Base-by-base conservation (phyloP, 35 echinoderm and acorn worm species). In the Amphiura filiformis region DNA sequence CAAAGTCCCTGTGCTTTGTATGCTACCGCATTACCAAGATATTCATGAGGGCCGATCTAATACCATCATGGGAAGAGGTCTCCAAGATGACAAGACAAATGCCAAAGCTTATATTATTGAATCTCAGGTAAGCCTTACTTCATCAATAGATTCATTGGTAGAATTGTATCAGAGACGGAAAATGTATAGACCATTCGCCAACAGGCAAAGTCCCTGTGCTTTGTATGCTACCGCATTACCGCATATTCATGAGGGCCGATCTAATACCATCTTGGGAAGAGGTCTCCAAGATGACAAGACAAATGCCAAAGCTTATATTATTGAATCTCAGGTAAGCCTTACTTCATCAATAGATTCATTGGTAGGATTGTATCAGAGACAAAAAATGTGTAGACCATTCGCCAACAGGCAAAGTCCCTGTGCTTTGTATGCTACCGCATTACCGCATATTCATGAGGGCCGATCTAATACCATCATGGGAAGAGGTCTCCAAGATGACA, bases 41-140 rank as follows among this genome's bases (percentile, higher is more conserved):
- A 61, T 13, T 15, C 13, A 61, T n/a, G n/a, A n/a, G n/a, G n/a
- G 44, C 44, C 7, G 94, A 98, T 82, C 86, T 98, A 26, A 37
- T 98, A 18, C 81, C 89, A 22, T 92, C 96, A 0, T 94, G 93
- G 87, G 76, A 94, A 64, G 96, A 89, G 44, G 80, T 98, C 1
- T 83, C 96, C 12, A 91, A 81, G 79, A 78, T 98, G 0, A 89
- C 92, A 34, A 75, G 28, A 23, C 86, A 87, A 57, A 76, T 98
- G 89, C 84, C 86, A 38, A 61, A 82, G 56, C 77, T 98, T 11
- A 84, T 92, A 57, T 38, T 57, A 4, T 64, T 98, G 81, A 77
- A 94, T 88, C n/a, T 94, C 34, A 98, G 96, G 96, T 98, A 83
- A 65, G 84, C n/a, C n/a, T n/a, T n/a, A n/a, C n/a, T n/a, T n/a